Conservation (phyloP, 2,113 vertebrate species). For the Suncus etruscus region DNA sequence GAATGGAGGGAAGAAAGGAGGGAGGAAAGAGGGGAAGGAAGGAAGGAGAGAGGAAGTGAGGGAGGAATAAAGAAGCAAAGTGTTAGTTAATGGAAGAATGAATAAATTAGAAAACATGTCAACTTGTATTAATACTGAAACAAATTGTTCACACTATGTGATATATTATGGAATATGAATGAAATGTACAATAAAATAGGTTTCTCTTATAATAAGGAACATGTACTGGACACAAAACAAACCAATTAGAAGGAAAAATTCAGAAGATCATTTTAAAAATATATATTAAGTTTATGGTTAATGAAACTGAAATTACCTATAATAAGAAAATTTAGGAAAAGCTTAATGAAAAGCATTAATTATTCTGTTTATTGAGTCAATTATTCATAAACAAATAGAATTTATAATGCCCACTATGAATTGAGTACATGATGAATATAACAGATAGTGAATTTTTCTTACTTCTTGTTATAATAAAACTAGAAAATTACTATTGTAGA, state of each 20-base stretch:
- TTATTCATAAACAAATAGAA: background rate
- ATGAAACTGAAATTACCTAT: background rate
- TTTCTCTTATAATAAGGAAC: background rate
- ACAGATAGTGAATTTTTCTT: background rate
- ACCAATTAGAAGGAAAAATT: no score
- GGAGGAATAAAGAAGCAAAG: no score
- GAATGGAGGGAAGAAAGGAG: no score
- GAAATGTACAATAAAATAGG: background rate
- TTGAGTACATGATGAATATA: background rate
- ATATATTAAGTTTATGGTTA: background rate
- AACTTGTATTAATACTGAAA: background rate
- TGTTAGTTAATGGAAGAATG: no score
- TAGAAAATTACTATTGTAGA: constrained; percentile 19
- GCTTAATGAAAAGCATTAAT: background rate
- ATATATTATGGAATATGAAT: background rate
- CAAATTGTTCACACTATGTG: background rate
- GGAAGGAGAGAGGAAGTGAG: no score
- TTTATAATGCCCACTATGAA: background rate
- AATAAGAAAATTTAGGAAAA: background rate
- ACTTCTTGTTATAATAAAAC: background rate
- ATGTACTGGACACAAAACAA: no score
- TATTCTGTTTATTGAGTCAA: background rate
- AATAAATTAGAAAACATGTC: no score
- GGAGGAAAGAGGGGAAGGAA: no score
- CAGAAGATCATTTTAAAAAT: background rate